Base-by-base conservation (phyloP, 64 coral and sea anemone species). In the Porites lutea region DNA sequence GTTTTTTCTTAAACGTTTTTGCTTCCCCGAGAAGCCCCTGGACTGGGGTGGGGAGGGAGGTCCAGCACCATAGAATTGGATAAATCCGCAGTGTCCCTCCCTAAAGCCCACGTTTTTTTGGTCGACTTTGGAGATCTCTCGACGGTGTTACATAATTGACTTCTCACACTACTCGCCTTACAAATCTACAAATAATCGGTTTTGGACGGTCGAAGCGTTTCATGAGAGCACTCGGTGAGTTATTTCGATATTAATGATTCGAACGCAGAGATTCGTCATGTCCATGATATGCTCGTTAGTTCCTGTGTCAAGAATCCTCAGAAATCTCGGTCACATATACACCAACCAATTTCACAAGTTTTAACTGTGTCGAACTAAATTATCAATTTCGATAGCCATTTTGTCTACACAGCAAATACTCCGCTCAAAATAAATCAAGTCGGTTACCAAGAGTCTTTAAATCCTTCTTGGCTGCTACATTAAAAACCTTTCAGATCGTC, bases 171-270 rank as follows among this genome's bases (percentile, higher is more conserved):
- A 87, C 81, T 10, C 72, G 72, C 68, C 90, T 85, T 57, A 60
- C 75, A 65, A 92, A 86, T 75, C 65, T 92, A 75, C 90, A 92
- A 20, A 92, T 51, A 10, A 92, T 92, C 45, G 82, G 71, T 59
- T 83, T 53, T 78, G 82, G 82, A 10, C 57, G 2, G 19, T 83
- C 10, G 66, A 59, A 47, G 83, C 55, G 4, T 51, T 54, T 66
- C 92, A 58, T 48, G 45, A 5, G 3, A 53, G 51, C 22, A 94
- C 92, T n/a, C 64, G 64, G 49, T 94, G 92, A 8, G 92, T 85
- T 57, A 93, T 81, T 71, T 93, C 92, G 46, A 93, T 88, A 51
- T 7, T 71, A 8, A 92, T 85, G 22, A 92, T 18, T 9, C 75
- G 83, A 20, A 58, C 13, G 71, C 92, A 93, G 22, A 88, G 59